Percentiles rank a stretch among this genome's conserved stretches.
Conservation (phyloP, 2,797 vertebrate genomes). For the Thalassophryne amazonica region DNA sequence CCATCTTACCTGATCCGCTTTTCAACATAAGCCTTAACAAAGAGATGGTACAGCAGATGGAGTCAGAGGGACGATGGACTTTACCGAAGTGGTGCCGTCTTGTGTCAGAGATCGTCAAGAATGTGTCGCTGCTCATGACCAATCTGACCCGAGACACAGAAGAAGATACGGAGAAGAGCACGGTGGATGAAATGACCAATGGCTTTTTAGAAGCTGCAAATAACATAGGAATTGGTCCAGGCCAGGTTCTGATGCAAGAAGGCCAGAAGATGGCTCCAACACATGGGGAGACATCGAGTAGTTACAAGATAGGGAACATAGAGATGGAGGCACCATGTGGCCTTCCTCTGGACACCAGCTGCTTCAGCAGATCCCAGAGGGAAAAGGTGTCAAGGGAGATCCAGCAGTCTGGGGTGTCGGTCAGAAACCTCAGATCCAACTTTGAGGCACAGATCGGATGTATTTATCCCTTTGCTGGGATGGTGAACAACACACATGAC, state of each 20-base stretch:
- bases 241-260: neutral
- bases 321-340: constrained; percentile 73
- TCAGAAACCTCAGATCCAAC: constrained; percentile 81
- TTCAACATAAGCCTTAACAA: constrained; percentile 85
- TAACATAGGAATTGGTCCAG: constrained; percentile 3
- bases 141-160: constrained; percentile 62
- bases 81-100: constrained; percentile 86
- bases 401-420: constrained; percentile 86
- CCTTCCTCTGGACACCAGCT: constrained; percentile 67
- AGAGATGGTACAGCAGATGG: constrained; percentile 71
- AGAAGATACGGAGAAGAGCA: constrained; percentile 15
- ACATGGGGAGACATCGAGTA: constrained; percentile 29
- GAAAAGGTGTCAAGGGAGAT: constrained; percentile 83
- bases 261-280: neutral
- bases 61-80: constrained; percentile 55
- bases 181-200: constrained; percentile 35
- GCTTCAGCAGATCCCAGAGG: constrained; percentile 59
- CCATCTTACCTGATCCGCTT: constrained; percentile 85
- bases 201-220: constrained; percentile 16
- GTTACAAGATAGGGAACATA: constrained; percentile 66
- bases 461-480: constrained; percentile 71
- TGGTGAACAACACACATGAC: constrained; percentile 33
- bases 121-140: constrained; percentile 84
- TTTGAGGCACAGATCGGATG: constrained; percentile 82
- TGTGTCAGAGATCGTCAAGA: constrained; percentile 85